A percentile compares a stretch with the other conserved stretches of the same genome.
Conservation (phyloP, 2,888 invertebrate genomes). For the Diploptera punctata region DNA sequence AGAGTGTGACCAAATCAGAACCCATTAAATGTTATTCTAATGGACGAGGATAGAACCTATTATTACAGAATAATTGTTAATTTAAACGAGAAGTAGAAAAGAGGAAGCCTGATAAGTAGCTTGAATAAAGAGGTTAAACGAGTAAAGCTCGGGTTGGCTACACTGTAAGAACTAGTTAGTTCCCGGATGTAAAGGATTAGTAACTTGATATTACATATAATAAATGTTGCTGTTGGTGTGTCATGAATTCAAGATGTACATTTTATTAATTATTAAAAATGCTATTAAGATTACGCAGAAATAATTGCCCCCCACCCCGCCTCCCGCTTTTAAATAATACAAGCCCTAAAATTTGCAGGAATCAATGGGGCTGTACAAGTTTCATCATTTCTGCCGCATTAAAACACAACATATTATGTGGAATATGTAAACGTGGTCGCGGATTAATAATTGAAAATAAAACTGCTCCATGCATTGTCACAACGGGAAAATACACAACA, state of each 20-base stretch:
- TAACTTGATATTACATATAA: constrained; percentile 15
- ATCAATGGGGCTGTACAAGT: constrained; percentile 7
- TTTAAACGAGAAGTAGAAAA: too few relatives aligned
- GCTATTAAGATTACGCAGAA: constrained; percentile 38
- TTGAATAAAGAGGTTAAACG: too few relatives aligned
- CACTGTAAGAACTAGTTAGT: neutral
- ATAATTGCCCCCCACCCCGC: constrained; percentile 23
- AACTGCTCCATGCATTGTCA: neutral
- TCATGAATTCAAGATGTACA: constrained; percentile 10
- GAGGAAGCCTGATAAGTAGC: too few relatives aligned
- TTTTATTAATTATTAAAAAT: constrained; percentile 33
- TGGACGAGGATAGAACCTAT: too few relatives aligned
- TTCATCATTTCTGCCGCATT: constrained; percentile 5
- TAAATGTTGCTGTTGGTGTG: too few relatives aligned
- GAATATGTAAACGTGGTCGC: neutral
- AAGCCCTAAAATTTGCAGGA: constrained; percentile 6
- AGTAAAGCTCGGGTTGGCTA: neutral
- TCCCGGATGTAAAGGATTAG: neutral
- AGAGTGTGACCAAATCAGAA: too few relatives aligned
- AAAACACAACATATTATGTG: constrained; percentile 14
- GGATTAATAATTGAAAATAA: constrained; percentile 19
- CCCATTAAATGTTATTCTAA: too few relatives aligned
- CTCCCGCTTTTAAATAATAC: constrained; percentile 13
- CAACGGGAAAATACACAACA: too few relatives aligned
- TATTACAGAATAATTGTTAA: too few relatives aligned